Percentiles rank a stretch among this genome's conserved stretches.
phyloP scores from a whole-genome alignment of 2,113 vertebrate genomes.

The Semicossyphus pulcher region DNA sequence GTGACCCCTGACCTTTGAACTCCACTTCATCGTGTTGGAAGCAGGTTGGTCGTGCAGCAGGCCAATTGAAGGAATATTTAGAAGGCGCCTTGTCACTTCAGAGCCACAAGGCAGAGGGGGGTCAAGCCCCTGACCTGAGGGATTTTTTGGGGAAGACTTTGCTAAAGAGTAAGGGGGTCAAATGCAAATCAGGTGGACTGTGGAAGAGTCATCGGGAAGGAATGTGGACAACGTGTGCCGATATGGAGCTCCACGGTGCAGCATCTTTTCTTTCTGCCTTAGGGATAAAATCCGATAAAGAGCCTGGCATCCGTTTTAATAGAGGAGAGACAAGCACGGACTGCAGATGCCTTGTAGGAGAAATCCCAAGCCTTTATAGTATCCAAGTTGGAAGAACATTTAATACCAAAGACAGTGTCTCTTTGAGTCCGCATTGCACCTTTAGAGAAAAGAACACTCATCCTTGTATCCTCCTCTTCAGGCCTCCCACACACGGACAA shows the following conservation, averaged over 20 bases:
- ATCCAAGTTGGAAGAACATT: not conserved
- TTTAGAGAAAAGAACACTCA: not conserved
- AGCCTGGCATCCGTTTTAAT: constrained; percentile 3
- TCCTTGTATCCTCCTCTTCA: constrained; percentile 47
- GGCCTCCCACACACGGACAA: constrained; percentile 23
- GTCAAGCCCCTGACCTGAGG: constrained; percentile 61
- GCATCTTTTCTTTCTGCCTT: constrained; percentile 9
- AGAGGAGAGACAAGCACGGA: not conserved
- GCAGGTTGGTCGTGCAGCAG: constrained; percentile 64
- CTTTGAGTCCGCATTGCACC: constrained; percentile 7
- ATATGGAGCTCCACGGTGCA: not conserved
- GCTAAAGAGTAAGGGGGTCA: constrained; percentile 33
- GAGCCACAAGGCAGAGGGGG: constrained; percentile 37
- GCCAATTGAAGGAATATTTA: constrained; percentile 55
- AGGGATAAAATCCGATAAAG: constrained; percentile 26
- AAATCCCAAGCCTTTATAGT: not conserved
- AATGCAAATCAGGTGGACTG: constrained; percentile 60
- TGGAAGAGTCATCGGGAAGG: constrained; percentile 27
- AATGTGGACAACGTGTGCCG: constrained; percentile 56
- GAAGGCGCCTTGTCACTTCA: constrained; percentile 52
- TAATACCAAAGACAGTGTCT: not conserved
- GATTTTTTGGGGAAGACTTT: constrained; percentile 41
- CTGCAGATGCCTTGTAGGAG: not conserved
- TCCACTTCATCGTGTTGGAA: constrained; percentile 63
- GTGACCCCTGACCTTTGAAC: constrained; percentile 69